phyloP scores from a whole-genome alignment of 2,113 vertebrate genomes.

The Hoplias malabaricus region DNA sequence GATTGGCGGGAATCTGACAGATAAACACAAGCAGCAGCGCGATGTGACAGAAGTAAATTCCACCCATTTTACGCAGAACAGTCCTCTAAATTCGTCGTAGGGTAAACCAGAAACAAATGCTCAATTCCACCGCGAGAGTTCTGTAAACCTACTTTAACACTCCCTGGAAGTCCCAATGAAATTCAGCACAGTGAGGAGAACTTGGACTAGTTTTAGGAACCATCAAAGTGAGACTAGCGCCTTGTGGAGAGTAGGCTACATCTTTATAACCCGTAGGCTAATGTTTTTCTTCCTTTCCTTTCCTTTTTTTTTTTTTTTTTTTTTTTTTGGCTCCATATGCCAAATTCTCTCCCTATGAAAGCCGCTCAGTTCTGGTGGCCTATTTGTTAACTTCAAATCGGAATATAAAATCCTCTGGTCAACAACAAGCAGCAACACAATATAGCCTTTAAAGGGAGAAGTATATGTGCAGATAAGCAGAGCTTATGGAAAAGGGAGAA shows the following conservation, averaged over 20 bases:
- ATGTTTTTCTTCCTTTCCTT: conserved; percentile 52
- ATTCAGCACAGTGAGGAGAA: not conserved
- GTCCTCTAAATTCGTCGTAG: not conserved
- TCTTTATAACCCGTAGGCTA: conserved; percentile 50
- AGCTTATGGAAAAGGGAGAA: not conserved
- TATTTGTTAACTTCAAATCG: conserved; percentile 46
- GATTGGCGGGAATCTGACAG: conserved; percentile 51
- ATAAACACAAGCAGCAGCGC: conserved; percentile 58
- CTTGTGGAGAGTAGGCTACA: conserved; percentile 48
- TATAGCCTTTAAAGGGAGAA: not conserved
- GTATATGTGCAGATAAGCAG: not conserved
- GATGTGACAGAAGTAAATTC: conserved; percentile 17
- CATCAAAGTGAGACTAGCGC: conserved; percentile 26
- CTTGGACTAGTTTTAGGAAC: conserved; percentile 11
- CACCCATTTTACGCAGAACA: conserved; percentile 62
- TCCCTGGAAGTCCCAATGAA: conserved; percentile 3
- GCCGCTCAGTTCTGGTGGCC: conserved; percentile 47
- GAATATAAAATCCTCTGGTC: conserved; percentile 40
- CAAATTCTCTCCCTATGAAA: conserved; percentile 59
- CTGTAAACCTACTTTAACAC: not conserved
- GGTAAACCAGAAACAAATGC: not conserved
- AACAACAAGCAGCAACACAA: not conserved
- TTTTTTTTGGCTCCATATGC: conserved; percentile 56
- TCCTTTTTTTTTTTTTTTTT: no score
- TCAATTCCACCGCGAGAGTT: not conserved